Base-by-base conservation (phyloP, 2,113 vertebrate species). In the Nothoprocta pentlandii region DNA sequence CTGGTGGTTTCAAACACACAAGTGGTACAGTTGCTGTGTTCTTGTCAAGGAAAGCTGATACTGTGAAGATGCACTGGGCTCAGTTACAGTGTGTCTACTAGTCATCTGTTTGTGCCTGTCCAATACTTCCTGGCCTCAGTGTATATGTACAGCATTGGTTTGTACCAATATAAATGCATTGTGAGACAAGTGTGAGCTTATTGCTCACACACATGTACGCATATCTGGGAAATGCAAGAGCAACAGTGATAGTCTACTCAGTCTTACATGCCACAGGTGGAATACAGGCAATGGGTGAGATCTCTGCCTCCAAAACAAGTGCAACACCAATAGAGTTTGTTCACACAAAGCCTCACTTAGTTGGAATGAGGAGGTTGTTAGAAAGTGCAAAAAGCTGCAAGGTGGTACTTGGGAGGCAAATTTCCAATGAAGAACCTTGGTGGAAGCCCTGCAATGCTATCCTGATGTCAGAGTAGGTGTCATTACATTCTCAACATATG, bases 31-130 rank as follows among this genome's bases (percentile, higher is more conserved):
- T 7, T 85, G 62, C 85, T 78, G 41, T 34, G 7, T 30, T 12
- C 32, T 28, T 2, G 1, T 39, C 34, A 46, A 82, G 20, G 0
- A 51, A 21, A 73, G 44, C 20, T 61, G 2, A 2, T 1, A 3
- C 63, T 5, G 4, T 5, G 34, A 64, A 49, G 32, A 92, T 34
- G 79, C 63, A 34, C 49, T 28, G 62, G 81, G 64, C 62, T 69
- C 34, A 73, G 15, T 32, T 79, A 61, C 28, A 16, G 47, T 34
- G 26, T 28, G 21, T 44, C 66, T 89, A 69, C 70, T 81, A 21
- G 63, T 84, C 84, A 69, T 39, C 8, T 21, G 49, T 16, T 16
- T 78, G 30, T 59, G 17, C 47, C 73, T 86, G 80, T 62, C 59
- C 34, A 47, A 47, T 70, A 77, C 62, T 86, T 84, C 21, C 64